Evolutionary conservation across 1,140 invertebrate species (phyloP), one percentile per base, ranked within the genome.

Genomic region (Diorhabda sublineata): DNA sequence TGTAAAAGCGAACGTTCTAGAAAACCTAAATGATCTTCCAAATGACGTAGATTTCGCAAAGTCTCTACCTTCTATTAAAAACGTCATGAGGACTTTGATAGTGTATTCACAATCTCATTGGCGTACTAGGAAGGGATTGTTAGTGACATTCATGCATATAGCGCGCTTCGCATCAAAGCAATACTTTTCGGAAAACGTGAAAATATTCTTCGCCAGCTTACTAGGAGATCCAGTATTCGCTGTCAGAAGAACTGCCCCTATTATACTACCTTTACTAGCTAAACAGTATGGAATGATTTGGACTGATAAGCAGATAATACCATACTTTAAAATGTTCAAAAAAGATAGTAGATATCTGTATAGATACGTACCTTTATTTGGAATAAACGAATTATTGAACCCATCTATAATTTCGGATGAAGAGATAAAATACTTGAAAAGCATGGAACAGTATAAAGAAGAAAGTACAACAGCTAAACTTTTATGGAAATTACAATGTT

Each of bases 201-300:
- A 76, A 65, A 58, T 73, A 3, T 77, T 76, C 66, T 80, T 77
- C 61, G 67, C 72, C 6, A 69, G 71, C 8, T 60, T 80, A n/a
- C 60, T 79, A 42, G 76, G 72, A 47, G 79, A 80, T 68, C 42
- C 64, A 0, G 73, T 79, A 47, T 77, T 73, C 57, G 75, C 75
- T 3, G 71, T 80, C 3, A 72, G 79, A 71, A 71, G 76, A 63
- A 75, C 72, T 5, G 77, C 77, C 2, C 70, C 73, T 9, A 64
- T 78, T 52, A 74, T 79, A 9, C 60, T 80, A n/a, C 79, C 79
- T 6, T 57, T 79, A 5, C 60, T 80, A 5, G 68, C 75, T 2
- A 79, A 79, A 65, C 70, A 74, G 43, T 80, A 76, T 60, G 78
- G 77, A 2, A 74, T 77, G 26, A 73, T 68, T 42, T 80, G 78